A percentile compares a stretch with the other conserved stretches of the same genome.
phyloP scores from a whole-genome alignment of 2,797 vertebrate genomes.

The Eospalax fontanierii region DNA sequence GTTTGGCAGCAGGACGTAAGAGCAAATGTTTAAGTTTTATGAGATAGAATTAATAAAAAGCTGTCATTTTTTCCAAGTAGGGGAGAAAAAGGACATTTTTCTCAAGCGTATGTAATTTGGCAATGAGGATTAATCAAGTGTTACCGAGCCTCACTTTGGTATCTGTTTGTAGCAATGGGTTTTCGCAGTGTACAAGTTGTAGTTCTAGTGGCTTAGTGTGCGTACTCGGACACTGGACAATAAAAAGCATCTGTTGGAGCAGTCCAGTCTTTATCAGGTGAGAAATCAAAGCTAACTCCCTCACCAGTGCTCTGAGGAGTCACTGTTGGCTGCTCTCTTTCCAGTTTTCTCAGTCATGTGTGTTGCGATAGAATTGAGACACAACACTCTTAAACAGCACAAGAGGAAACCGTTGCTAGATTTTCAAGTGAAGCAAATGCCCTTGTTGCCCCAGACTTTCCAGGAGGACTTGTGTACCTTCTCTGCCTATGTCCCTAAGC shows the following conservation, averaged over 20 bases:
- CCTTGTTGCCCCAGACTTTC: background rate
- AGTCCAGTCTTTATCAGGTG: slow-evolving; percentile 45
- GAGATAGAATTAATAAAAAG: slow-evolving; percentile 62
- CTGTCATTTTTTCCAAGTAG: slow-evolving; percentile 59
- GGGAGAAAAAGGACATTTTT: slow-evolving; percentile 54
- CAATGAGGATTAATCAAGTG: slow-evolving; percentile 48
- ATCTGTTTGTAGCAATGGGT: background rate
- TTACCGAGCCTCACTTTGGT: slow-evolving; percentile 60
- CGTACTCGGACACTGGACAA: slow-evolving; percentile 51
- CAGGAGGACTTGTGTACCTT: background rate
- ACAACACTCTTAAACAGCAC: slow-evolving; percentile 8
- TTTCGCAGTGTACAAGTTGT: slow-evolving; percentile 40
- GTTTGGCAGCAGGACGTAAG: slow-evolving; percentile 54
- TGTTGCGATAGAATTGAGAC: slow-evolving; percentile 12
- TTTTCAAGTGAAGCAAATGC: background rate
- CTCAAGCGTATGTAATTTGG: slow-evolving; percentile 37
- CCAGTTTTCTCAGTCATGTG: slow-evolving; percentile 24
- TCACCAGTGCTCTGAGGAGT: background rate
- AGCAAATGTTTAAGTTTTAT: slow-evolving; percentile 75
- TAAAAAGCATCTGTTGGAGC: slow-evolving; percentile 43
- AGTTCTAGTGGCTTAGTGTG: slow-evolving; percentile 60
- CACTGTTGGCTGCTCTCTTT: slow-evolving; percentile 57
- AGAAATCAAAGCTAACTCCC: background rate
- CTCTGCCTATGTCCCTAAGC: background rate
- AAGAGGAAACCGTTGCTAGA: background rate